These are phyloP conservation scores for Hemiscyllium ocellatum DNA, from an alignment of 2,113 vertebrate species.

Conservation along the genomic window DNA sequence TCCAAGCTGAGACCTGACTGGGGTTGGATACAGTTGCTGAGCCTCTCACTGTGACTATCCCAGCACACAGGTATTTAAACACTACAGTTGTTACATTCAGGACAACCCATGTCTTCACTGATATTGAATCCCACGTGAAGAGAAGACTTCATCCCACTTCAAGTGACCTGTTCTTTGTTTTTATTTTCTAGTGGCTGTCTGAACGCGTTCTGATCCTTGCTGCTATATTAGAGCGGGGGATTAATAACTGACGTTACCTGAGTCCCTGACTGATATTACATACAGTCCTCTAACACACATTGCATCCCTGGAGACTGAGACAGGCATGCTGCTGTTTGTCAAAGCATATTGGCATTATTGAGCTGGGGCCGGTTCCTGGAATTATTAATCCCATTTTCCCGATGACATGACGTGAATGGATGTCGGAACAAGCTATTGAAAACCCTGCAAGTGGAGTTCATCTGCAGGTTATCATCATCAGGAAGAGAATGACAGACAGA, in stretches of 20 bases:
- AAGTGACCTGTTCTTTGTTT: not conserved
- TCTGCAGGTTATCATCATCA: slow-evolving; percentile 46
- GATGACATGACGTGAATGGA: slow-evolving; percentile 63
- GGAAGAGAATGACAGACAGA: not conserved
- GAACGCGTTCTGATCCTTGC: not conserved
- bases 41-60: not conserved
- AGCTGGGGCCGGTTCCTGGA: slow-evolving; percentile 57
- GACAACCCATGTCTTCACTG: not conserved
- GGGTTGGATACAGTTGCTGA: not conserved
- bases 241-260: not conserved
- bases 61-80: not conserved
- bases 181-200: not conserved
- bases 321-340: slow-evolving; percentile 52
- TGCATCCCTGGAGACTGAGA: slow-evolving; percentile 53
- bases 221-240: not conserved
- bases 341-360: slow-evolving; percentile 64
- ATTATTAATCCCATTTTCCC: slow-evolving; percentile 70
- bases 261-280: slow-evolving; percentile 55
- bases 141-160: not conserved
- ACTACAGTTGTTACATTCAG: not conserved
- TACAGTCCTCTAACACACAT: slow-evolving; percentile 48
- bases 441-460: slow-evolving; percentile 60
- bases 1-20: not conserved
- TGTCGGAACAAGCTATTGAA: slow-evolving; percentile 67
- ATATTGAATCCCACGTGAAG: not conserved